These are phyloP conservation scores for Epizoanthus stellaris DNA, from an alignment of 92 coral and sea anemone species.

Conservation along the genomic window DNA sequence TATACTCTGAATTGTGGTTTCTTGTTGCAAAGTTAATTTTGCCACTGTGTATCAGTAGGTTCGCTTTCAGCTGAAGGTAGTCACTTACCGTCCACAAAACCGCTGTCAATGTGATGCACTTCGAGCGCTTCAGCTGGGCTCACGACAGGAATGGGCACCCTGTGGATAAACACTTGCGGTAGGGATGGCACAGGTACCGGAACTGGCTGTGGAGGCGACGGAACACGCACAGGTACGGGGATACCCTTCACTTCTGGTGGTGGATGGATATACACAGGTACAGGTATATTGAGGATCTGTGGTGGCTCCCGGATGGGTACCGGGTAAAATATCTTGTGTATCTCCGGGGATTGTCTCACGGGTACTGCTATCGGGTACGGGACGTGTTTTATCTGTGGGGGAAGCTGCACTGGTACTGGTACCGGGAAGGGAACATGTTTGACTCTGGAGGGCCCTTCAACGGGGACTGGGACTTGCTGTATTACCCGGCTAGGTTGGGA, in stretches of 20 bases:
- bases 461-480: slow-evolving; percentile 51
- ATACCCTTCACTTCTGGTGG: slow-evolving; percentile 70
- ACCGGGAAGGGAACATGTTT: slow-evolving; percentile 74
- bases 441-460: slow-evolving; percentile 53
- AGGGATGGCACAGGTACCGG: slow-evolving; percentile 83
- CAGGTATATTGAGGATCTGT: slow-evolving; percentile 74
- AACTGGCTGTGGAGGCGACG: slow-evolving; percentile 70
- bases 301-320: slow-evolving; percentile 79
- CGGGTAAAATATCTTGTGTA: slow-evolving; percentile 78
- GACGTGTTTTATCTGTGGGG: slow-evolving; percentile 77
- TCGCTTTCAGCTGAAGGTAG: too few relatives aligned
- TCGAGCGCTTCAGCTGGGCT: slow-evolving; percentile 50
- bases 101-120: slow-evolving; percentile 9
- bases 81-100: not conserved
- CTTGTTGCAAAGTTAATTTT: too few relatives aligned
- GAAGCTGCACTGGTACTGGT: slow-evolving; percentile 77
- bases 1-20: too few relatives aligned
- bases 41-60: too few relatives aligned
- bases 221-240: slow-evolving; percentile 71
- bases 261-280: slow-evolving; percentile 69
- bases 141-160: slow-evolving; percentile 81
- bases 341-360: slow-evolving; percentile 77
- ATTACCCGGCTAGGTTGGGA: slow-evolving; percentile 16
- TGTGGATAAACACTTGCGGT: slow-evolving; percentile 68
- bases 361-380: slow-evolving; percentile 91